Evolutionary conservation across 2,888 invertebrate species (phyloP), one percentile per base, ranked within the genome.

Genomic region (Coecobrya sp.): DNA sequence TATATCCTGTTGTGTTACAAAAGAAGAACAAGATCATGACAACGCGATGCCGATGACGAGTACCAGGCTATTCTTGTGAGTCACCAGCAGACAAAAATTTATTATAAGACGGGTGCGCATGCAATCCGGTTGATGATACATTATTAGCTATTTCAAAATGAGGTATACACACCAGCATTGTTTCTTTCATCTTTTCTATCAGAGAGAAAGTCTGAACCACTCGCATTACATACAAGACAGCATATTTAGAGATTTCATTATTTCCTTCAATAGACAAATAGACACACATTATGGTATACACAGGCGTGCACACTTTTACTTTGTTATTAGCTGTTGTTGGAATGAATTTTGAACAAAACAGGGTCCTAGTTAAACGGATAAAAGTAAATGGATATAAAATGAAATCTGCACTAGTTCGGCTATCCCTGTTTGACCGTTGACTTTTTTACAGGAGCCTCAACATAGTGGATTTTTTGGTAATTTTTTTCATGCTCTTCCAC

Each of bases 1-100:
- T 76, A 76, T 76, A 76, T 76, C 76, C 76, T 76, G 45, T 76
- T 76, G 49, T 76, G 49, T 76, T 76, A 76, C 36, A 36, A 76
- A 76, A 49, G 45, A 49, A 25, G 45, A 76, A 19, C 13, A 76
- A 49, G 30, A 76, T 45, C 45, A 76, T 76, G 76, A n/a, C n/a
- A n/a, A n/a, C n/a, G n/a, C n/a, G n/a, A 49, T 25, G 76, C 25
- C 11, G 45, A 76, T 45, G 49, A 76, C 25, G 76, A 70, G 36
- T 36, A 27, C 13, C 13, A 68, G 36, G 16, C 19, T 25, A 62
- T 16, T 70, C 36, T 42, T 70, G 42, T 70, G 36, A 70, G 70
- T 70, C 36, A 42, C 70, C 3, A 70, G 70, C n/a, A 36, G n/a
- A 70, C 36, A 70, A 62, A 62, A 25, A 70, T 42, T 0, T 42